These are phyloP conservation scores for Nephotettix cincticeps DNA, from an alignment of 1,140 invertebrate genomes.

Conservation along the genomic window DNA sequence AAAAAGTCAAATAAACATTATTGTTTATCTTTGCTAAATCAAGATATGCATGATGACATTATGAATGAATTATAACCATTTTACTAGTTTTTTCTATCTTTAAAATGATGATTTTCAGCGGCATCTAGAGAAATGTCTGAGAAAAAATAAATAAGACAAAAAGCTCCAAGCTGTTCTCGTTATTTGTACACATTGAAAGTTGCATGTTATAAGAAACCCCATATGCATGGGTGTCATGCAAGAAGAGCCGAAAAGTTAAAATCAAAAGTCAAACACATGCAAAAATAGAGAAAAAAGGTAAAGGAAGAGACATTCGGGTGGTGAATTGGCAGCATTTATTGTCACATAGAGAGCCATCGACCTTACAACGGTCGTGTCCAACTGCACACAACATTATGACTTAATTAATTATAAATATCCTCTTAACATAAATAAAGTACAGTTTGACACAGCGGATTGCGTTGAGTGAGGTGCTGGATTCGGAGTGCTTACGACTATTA, in stretches of 20 bases:
- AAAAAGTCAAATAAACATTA: too few species aligned
- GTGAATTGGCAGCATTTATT: slow-evolving; percentile 20
- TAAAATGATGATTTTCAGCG: too few species aligned
- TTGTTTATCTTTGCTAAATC: too few species aligned
- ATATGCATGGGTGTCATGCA: background rate
- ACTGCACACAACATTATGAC: background rate
- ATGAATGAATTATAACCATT: too few species aligned
- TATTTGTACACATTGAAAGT: too few species aligned
- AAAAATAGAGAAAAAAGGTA: background rate
- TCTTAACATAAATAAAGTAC: slow-evolving; percentile 11
- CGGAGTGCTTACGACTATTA: background rate
- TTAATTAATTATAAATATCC: background rate
- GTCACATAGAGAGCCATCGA: slow-evolving; percentile 20
- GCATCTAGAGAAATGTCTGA: too few species aligned
- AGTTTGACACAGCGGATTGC: background rate
- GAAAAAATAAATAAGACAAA: too few species aligned
- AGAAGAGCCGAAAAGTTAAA: background rate
- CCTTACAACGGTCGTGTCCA: slow-evolving; percentile 7
- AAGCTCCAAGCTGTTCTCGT: too few species aligned
- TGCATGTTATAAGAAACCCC: background rate
- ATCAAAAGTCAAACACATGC: background rate
- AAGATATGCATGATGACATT: too few species aligned
- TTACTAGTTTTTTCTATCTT: too few species aligned
- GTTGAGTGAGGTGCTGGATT: background rate
- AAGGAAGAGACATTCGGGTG: background rate